Conservation (phyloP, 2,888 invertebrate species). For the Thyatira batis region DNA sequence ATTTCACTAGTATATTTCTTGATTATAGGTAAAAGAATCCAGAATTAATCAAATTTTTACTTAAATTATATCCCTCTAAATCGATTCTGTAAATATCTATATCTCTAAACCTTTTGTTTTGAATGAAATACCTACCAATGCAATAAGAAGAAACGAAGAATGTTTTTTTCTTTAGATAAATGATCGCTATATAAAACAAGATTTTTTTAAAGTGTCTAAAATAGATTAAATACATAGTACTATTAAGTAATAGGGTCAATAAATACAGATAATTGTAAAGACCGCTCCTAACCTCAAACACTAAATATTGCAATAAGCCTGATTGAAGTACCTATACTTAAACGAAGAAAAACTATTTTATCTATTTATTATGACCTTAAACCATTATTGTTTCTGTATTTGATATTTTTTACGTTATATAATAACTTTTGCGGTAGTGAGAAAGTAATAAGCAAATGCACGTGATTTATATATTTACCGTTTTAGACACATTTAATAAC, state of each 20-base stretch:
- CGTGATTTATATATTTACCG: conserved; percentile 83
- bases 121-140: no score
- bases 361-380: not conserved
- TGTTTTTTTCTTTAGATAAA: no score
- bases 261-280: not conserved
- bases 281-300: conserved; percentile 41
- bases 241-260: not conserved
- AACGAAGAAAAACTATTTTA: not conserved
- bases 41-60: no score
- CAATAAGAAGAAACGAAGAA: no score
- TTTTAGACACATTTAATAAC: conserved; percentile 91
- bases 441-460: conserved; percentile 46
- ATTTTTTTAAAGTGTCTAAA: no score
- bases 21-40: no score
- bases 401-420: conserved; percentile 37
- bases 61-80: no score
- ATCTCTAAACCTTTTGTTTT: no score
- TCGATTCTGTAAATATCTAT: no score
- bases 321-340: not conserved
- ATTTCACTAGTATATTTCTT: no score
- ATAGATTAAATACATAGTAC: no score
- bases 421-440: conserved; percentile 30
- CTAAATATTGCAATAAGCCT: conserved; percentile 1
- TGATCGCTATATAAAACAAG: no score
- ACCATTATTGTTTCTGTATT: not conserved